Conservation (phyloP, 2,113 vertebrate genomes). For the Lophius piscatorius region DNA sequence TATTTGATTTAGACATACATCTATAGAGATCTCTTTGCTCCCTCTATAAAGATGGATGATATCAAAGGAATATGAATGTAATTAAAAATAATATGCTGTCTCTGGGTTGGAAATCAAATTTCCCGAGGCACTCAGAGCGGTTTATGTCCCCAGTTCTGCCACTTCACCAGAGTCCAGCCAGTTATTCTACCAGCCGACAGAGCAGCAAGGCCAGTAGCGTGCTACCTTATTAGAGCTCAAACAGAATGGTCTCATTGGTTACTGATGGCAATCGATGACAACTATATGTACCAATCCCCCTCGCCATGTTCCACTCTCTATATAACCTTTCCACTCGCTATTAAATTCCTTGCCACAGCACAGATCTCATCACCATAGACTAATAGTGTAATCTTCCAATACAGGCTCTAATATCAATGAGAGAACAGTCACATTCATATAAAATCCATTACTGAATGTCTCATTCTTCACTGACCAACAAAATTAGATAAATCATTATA, state of each 20-base stretch:
- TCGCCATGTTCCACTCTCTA: constrained; percentile 36
- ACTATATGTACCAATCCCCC: constrained; percentile 24
- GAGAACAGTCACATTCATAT: constrained; percentile 32
- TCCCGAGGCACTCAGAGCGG: constrained; percentile 21
- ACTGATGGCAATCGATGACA: constrained; percentile 43
- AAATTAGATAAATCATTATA: constrained; percentile 30
- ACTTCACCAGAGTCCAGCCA: constrained; percentile 10
- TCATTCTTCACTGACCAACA: constrained; percentile 45
- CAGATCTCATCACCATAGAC: constrained; percentile 52
- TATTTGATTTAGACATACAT: constrained; percentile 11
- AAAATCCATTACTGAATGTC: constrained; percentile 30
- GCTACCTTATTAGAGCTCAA: constrained; percentile 27
- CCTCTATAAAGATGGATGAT: constrained; percentile 28
- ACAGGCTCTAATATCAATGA: constrained; percentile 41
- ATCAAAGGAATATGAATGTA: constrained; percentile 44
- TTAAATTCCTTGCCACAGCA: constrained; percentile 41
- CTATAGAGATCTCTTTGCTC: constrained; percentile 14
- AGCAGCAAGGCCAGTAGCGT: constrained; percentile 12
- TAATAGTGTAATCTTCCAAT: constrained; percentile 52
- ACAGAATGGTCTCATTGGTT: constrained; percentile 25
- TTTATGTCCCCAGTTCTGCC: constrained; percentile 40
- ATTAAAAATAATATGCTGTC: constrained; percentile 49
- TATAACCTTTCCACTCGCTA: constrained; percentile 24
- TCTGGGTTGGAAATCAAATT: constrained; percentile 50
- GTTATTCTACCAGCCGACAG: constrained; percentile 14